Evolutionary conservation across 2,888 invertebrate species (phyloP), one percentile per base, ranked within the genome.

Genomic region (Rhaphigaster nebulosa): DNA sequence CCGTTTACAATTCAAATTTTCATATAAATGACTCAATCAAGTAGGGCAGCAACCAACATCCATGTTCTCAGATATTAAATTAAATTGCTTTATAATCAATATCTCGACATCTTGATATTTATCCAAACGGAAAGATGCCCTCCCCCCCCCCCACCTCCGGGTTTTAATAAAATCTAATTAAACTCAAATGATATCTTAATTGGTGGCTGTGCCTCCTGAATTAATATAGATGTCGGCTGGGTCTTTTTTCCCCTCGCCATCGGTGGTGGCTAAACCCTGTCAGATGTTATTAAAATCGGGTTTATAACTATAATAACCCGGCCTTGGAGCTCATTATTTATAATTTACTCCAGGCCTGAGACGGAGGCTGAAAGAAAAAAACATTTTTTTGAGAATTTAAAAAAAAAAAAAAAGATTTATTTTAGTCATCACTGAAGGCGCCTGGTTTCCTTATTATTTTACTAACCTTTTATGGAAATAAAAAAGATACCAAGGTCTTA

Each of bases 111-210:
- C 45, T 84, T n/a, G 15, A 8, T 29, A 76, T 76, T 84, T 84
- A 84, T 84, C 34, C 34, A 76, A 76, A 76, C 18, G 70, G 70
- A 38, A 76, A 76, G 38, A 38, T 38, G 20, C 8, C n/a, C n/a
- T n/a, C n/a, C 45, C 45, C 26, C 80, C 80, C 6, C n/a, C n/a
- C 26, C 84, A 23, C 8, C 76, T 38, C 41, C 45, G n/a, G 84
- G 45, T 84, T 41, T 56, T 88, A 88, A 88, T 88, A 88, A 60
- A 88, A 88, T 88, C 20, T 88, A 88, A 88, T 88, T 88, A 88
- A 88, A 60, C 54, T 60, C 54, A 88, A 88, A 88, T 88, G 88
- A 88, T 60, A 60, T 88, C 88, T 88, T 88, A 56, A 88, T 88
- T 60, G 88, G 56, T 88, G 45, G 20, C 84, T n/a, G 45, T n/a